A percentile compares a stretch with the other conserved stretches of the same genome.
phyloP scores from a whole-genome alignment of 2,888 invertebrate genomes.

The Epistrophe grossulariae region DNA sequence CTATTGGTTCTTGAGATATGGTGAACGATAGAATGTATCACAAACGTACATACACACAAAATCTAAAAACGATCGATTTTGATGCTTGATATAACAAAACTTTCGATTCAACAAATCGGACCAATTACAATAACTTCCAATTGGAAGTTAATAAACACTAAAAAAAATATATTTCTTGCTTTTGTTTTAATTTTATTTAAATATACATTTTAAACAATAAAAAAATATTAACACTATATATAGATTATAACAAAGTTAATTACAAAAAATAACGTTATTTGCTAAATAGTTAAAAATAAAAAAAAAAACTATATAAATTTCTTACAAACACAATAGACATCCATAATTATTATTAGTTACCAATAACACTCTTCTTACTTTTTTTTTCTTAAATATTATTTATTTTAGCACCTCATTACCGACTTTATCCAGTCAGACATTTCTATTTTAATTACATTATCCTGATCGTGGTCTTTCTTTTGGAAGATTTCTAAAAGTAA shows the following conservation, averaged over 20 bases:
- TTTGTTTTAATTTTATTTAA: slow-evolving; percentile 39
- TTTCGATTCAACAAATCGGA: no score
- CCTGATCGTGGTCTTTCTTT: slow-evolving; percentile 91
- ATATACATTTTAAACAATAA: slow-evolving; percentile 55
- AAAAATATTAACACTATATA: slow-evolving; percentile 38
- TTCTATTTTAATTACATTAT: slow-evolving; percentile 92
- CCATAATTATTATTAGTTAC: not conserved
- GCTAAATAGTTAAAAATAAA: slow-evolving; percentile 31
- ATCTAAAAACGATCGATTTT: no score
- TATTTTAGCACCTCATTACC: slow-evolving; percentile 80
- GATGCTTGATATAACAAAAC: no score
- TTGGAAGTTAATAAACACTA: no score
- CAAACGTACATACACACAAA: no score
- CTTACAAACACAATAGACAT: slow-evolving; percentile 53
- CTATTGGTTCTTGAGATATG: no score
- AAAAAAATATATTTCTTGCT: not conserved
- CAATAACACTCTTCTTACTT: slow-evolving; percentile 20
- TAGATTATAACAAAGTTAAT: slow-evolving; percentile 68
- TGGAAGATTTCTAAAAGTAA: slow-evolving; percentile 88
- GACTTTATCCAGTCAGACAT: slow-evolving; percentile 87
- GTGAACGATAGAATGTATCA: no score
- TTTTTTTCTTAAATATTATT: not conserved
- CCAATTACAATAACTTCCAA: no score
- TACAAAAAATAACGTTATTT: slow-evolving; percentile 53
- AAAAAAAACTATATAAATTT: slow-evolving; percentile 1